phyloP scores from a whole-genome alignment of 2,888 invertebrate genomes.

The Dolichomitus sp. region DNA sequence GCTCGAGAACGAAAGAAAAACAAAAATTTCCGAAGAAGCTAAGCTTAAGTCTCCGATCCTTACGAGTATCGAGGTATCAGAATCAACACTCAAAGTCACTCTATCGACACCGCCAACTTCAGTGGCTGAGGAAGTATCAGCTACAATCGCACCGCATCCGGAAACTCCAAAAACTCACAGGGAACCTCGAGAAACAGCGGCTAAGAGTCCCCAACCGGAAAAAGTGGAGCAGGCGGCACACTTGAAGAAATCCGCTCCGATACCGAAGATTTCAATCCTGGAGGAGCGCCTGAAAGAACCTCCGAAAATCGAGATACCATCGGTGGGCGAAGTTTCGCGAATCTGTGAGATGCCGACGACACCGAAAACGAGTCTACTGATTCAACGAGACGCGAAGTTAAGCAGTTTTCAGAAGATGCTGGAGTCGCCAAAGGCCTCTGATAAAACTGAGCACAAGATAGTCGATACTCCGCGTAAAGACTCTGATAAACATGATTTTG shows the following conservation, averaged over 20 bases:
- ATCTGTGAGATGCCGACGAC: conserved; percentile 74
- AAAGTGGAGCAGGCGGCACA: conserved; percentile 37
- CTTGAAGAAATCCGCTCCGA: conserved; percentile 71
- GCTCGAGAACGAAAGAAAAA: conserved; percentile 81
- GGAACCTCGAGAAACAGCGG: conserved; percentile 25
- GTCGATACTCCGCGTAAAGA: conserved; percentile 81
- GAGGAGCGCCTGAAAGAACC: conserved; percentile 82
- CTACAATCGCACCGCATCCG: neutral
- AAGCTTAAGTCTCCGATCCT: conserved; percentile 60
- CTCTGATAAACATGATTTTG: conserved; percentile 78
- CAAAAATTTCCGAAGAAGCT: conserved; percentile 73
- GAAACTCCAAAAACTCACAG: conserved; percentile 30
- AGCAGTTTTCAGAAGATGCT: conserved; percentile 74
- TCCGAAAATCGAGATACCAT: conserved; percentile 82
- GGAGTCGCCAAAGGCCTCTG: conserved; percentile 76
- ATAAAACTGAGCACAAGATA: conserved; percentile 73
- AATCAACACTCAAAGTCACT: neutral
- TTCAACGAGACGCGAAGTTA: conserved; percentile 78
- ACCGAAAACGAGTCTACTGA: conserved; percentile 79
- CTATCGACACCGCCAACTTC: conserved; percentile 3
- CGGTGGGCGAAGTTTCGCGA: conserved; percentile 72
- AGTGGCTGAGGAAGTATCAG: neutral
- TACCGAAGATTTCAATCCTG: conserved; percentile 80
- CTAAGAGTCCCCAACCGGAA: conserved; percentile 16
- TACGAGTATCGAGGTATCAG: conserved; percentile 6